phyloP scores from a whole-genome alignment of 2,113 vertebrate genomes.

The Lichenostomus cassidix region DNA sequence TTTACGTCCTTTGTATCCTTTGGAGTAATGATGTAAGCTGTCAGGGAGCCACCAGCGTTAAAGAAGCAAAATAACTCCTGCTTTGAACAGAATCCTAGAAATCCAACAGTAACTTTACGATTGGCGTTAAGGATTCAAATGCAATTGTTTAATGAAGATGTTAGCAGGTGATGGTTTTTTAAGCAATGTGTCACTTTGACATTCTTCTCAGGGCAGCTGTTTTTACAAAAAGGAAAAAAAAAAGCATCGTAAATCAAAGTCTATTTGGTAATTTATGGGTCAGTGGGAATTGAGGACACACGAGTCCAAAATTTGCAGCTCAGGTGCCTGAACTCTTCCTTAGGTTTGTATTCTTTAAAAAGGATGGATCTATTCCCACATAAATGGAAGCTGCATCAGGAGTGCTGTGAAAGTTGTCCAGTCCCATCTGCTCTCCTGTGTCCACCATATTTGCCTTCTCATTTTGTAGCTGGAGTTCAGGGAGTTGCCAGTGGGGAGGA shows the following conservation, averaged over 20 bases:
- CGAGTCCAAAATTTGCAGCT: background rate
- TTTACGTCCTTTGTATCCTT: conserved; percentile 46
- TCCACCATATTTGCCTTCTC: background rate
- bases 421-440: background rate
- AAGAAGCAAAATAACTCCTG: conserved; percentile 4
- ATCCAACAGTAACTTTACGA: background rate
- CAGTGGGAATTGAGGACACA: background rate
- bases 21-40: conserved; percentile 44
- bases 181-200: background rate
- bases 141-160: conserved; percentile 18
- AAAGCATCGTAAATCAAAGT: background rate
- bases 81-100: conserved; percentile 24
- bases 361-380: background rate
- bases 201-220: background rate
- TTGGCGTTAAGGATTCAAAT: background rate
- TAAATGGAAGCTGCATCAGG: background rate
- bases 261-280: background rate
- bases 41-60: conserved; percentile 24
- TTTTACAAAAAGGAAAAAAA: background rate
- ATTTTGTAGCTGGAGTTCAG: background rate
- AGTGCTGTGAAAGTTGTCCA: background rate
- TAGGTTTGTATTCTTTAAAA: background rate
- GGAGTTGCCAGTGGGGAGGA: background rate
- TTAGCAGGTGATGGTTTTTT: background rate
- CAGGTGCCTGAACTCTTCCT: background rate